Evolutionary conservation across 1,140 invertebrate genomes (phyloP), one percentile per base, ranked within the genome.

Genomic region (Solenopsis invicta): DNA sequence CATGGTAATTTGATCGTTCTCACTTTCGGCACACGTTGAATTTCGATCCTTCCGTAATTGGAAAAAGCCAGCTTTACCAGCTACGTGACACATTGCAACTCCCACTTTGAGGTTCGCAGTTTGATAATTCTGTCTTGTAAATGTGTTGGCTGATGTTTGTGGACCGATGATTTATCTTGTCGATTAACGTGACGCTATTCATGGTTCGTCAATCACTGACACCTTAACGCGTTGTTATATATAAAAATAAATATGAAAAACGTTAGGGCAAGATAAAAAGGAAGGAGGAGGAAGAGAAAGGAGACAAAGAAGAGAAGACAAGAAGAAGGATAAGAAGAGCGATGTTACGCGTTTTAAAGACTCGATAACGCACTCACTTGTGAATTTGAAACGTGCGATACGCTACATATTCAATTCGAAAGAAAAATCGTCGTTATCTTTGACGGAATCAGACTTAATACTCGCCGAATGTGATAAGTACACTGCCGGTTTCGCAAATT

Each of bases 381-480:
- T 62, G 45, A 78, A 64, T 48, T 66, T 29, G 6, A 37, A 66
- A 62, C 18, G 18, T 34, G 21, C 12, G 18, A 12, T 8, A 24
- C n/a, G 6, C 1, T 64, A 24, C 61, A 29, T 52, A 24, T 78
- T 66, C 13, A 48, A 78, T 48, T 50, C 34, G 6, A 64, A 78
- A 21, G 24, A 16, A 66, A 78, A 64, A 34, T 13, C 10, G 1
- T 18, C 18, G 76, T 78, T 78, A 64, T 78, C 76, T 77, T 77
- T 48, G 18, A 1, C 45, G 76, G 18, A 24, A 76, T 61, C 37
- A 13, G 21, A 61, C 5, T 77, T 77, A 77, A 77, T 77, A 77
- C 75, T 16, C 62, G 62, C 34, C n/a, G 9, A 76, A 45, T 41
- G 74, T 8, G 74, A 76, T 76, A 76, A 76, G 37, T 61, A 50